Base-by-base conservation (phyloP, 2,888 invertebrate species). In the Agelastica alni region DNA sequence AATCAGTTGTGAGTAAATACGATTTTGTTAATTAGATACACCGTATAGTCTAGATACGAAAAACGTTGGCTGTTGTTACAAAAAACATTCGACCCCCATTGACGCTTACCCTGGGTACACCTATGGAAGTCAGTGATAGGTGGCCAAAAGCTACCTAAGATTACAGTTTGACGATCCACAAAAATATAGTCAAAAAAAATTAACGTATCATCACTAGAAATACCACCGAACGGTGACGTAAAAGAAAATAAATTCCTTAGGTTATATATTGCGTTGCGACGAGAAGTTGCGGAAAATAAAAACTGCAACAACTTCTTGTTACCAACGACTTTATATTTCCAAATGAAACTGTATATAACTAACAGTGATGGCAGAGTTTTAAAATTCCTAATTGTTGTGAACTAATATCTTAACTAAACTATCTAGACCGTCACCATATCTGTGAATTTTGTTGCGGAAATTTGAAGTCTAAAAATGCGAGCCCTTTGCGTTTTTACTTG, bases 121-220 rank as follows among this genome's bases (percentile, higher is more conserved):
- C 44, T 20, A 45, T 44, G 51, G 45, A 52, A 52, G 51, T 52
- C 51, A 45, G 44, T 44, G 37, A 44, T 36, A 34, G 51, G 57
- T 58, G 60, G 60, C 58, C 58, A 55, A 60, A 39, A 60, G 60
- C 58, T 55, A 60, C 56, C 58, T 60, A 60, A 51, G 54, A 28
- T 48, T 48, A 57, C 51, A 18, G 31, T 34, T 37, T 48, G 42
- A 32, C 22, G 41, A 49, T 49, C 39, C 46, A 22, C 17, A 31
- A 53, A 46, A 39, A 46, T 37, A 37, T 53, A 41, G 53, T 32
- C 41, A 6, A 12, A 20, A 39, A n/a, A 20, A 37, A 10, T 37
- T 7, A 36, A 36, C 2, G 16, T 7, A 5, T n/a, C 9, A n/a
- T 26, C 26, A 6, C 9, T 6, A 26, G 26, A 26, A 26, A 26